Evolutionary conservation across 2,888 invertebrate genomes (phyloP).

Genomic region (Xylocampa areola): DNA sequence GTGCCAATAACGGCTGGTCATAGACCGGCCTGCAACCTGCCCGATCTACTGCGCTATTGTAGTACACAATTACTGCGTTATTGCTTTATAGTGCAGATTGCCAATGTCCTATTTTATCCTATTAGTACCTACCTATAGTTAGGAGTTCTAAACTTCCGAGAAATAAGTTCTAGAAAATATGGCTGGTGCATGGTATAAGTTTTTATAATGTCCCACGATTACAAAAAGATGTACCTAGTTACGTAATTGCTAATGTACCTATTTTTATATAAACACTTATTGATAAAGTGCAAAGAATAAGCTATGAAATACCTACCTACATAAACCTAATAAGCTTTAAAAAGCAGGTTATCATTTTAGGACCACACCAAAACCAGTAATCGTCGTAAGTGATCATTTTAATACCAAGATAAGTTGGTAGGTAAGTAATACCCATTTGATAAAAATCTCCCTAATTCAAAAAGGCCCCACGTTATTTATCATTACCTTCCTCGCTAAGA

Average conservation of each 20-base stretch:
- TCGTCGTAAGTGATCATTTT: no score
- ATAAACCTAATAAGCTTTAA: not conserved
- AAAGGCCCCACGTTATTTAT: constrained; percentile 46
- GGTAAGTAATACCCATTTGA: no score
- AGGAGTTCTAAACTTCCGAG: not conserved
- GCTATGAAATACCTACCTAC: not conserved
- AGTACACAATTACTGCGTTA: constrained; percentile 46
- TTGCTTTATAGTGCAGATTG: constrained; percentile 42
- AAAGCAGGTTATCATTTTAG: no score
- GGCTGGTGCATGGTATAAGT: no score
- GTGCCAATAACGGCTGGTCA: constrained; percentile 35
- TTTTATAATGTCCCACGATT: no score
- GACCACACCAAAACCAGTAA: no score
- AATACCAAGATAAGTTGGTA: no score
- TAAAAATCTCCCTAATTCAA: no score
- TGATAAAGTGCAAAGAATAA: no score
- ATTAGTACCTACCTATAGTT: constrained; percentile 25
- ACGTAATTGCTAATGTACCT: no score
- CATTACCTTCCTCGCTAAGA: constrained; percentile 87
- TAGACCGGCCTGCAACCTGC: constrained; percentile 31
- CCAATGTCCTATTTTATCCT: constrained; percentile 27
- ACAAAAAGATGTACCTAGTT: no score
- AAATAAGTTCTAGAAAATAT: not conserved
- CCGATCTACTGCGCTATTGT: constrained; percentile 41
- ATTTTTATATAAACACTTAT: not conserved